These are phyloP conservation scores for Leptinotarsa tumamoca DNA, from an alignment of 2,888 invertebrate species.

Conservation along the genomic window DNA sequence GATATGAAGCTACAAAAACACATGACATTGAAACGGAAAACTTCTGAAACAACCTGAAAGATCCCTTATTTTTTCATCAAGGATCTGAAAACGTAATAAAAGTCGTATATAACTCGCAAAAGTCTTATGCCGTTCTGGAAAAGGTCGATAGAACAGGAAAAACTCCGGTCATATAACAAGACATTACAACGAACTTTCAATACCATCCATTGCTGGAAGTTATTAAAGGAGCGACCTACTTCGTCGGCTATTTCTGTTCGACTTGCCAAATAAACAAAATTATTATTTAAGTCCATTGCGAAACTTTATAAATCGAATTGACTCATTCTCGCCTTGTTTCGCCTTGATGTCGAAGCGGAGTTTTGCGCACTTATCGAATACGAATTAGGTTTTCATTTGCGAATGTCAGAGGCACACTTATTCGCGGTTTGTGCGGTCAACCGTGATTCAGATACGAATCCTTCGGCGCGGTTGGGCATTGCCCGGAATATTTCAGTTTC, in stretches of 20 bases:
- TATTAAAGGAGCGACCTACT: conserved; percentile 36
- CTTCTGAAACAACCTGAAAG: too few species aligned
- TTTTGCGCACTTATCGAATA: conserved; percentile 21
- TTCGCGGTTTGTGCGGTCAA: neutral
- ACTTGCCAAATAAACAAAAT: conserved; percentile 40
- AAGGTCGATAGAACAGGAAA: conserved; percentile 1
- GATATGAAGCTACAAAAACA: too few species aligned
- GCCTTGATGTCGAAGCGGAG: conserved; percentile 29
- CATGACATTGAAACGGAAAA: too few species aligned
- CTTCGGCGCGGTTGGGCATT: neutral
- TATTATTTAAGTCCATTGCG: conserved; percentile 43
- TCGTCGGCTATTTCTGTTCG: conserved; percentile 37
- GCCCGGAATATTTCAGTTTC: conserved; percentile 6
- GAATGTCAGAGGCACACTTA: conserved; percentile 20
- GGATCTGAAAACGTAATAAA: too few species aligned
- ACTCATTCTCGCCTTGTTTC: conserved; percentile 30
- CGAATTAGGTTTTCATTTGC: conserved; percentile 13
- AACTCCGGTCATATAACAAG: conserved; percentile 14
- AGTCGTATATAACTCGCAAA: neutral
- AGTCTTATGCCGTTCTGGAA: neutral
- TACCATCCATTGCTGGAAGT: conserved; percentile 17
- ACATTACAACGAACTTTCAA: conserved; percentile 12
- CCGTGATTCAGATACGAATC: conserved; percentile 14
- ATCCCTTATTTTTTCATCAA: too few species aligned
- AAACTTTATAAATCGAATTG: conserved; percentile 40